Percentiles rank a stretch among this genome's conserved stretches.
These are phyloP conservation scores for Drosophila nebulosa DNA, from an alignment of 1,140 invertebrate genomes.

Conservation along the genomic window DNA sequence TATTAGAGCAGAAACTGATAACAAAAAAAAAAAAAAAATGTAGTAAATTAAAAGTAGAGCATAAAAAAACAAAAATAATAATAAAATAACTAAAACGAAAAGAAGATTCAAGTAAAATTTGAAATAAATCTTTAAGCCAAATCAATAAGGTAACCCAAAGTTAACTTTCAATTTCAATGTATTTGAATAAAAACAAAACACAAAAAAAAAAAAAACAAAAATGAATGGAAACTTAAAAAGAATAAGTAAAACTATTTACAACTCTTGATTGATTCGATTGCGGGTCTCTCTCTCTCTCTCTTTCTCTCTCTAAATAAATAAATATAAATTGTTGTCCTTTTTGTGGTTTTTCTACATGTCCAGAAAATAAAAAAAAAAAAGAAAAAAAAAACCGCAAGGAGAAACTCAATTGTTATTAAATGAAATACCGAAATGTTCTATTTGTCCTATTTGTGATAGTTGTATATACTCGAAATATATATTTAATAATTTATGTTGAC, in stretches of 20 bases:
- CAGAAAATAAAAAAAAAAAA: not conserved
- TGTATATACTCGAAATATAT: conserved; percentile 45
- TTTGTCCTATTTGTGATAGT: conserved; percentile 76
- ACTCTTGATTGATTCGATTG: conserved; percentile 34
- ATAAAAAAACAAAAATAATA: not conserved
- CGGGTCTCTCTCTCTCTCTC: not conserved
- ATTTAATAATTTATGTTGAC: conserved; percentile 39
- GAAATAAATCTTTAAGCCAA: not conserved
- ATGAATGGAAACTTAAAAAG: not conserved
- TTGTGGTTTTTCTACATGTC: not conserved
- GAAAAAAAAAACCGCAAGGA: too few relatives aligned
- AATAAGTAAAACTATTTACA: conserved; percentile 61
- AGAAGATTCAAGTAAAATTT: not conserved
- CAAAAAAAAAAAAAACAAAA: conserved; percentile 17
- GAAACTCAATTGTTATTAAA: conserved; percentile 12
- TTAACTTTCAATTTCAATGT: conserved; percentile 71
- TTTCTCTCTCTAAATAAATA: not conserved
- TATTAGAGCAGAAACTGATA: not conserved
- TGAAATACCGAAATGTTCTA: conserved; percentile 26
- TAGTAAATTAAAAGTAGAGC: not conserved
- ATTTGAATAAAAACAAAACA: conserved; percentile 19
- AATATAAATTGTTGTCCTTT: conserved; percentile 9
- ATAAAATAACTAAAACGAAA: not conserved
- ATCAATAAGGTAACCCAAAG: conserved; percentile 55
- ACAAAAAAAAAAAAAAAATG: not conserved